Evolutionary conservation across 2,113 vertebrate species (phyloP), one percentile per base, ranked within the genome.

Genomic region (Oreocharis arfaki): DNA sequence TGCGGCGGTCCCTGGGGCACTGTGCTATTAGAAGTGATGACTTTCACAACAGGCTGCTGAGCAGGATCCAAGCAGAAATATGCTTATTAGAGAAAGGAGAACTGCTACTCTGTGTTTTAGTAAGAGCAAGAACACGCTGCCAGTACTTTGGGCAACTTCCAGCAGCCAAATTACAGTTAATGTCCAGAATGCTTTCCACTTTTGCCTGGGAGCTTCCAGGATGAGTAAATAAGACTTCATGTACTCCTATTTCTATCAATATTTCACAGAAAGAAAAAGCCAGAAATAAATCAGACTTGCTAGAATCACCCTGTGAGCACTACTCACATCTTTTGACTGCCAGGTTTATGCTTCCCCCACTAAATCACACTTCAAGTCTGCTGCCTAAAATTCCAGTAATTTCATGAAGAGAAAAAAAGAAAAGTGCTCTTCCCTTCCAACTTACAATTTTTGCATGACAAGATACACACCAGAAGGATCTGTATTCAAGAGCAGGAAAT

Each of bases 111-210:
- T n/a, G 68, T 80, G 94, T 75, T 93, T 93, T 90, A 84, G 64
- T 71, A 86, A 84, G 49, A 94, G 44, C 57, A 86, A 78, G 79
- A 88, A 78, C 60, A 64, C 5, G 19, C 23, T 87, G 88, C 60
- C 80, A 89, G 76, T 71, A 87, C 76, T 78, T 83, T 95, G 92
- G 92, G 86, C 47, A 96, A 89, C 80, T 90, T 94, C 92, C 93
- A 96, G 92, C 60, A 86, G 64, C 39, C 79, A 90, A 94, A 95
- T 96, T 94, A 90, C 85, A 88, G 71, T 49, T 88, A 90, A 75
- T 75, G 88, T 88, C 83, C 95, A 61, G 83, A 96, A 80, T 2
- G 0, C 83, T 86, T 92, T 88, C 71, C 68, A 47, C 73, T 93
- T 86, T 30, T 68, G 60, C 88, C 85, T 77, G 57, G 71, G 60